Evolutionary conservation across 2,888 invertebrate genomes (phyloP), one percentile per base, ranked within the genome.

Genomic region (Cephus runcator): DNA sequence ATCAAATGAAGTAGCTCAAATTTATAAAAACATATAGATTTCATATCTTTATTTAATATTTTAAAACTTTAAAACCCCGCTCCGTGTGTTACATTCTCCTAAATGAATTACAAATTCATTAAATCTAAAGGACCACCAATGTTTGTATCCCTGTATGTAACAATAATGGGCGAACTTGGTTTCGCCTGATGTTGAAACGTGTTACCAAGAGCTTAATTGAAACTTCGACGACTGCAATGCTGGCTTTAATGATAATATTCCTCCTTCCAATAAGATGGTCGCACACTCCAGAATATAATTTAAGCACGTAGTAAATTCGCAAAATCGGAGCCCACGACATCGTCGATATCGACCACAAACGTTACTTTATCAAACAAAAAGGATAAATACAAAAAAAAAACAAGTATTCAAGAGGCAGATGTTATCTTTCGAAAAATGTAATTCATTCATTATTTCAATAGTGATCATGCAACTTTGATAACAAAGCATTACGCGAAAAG

Each of bases 111-210:
- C 40, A 15, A 40, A 15, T 40, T 40, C 23, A 23, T 56, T 56
- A 56, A 56, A 56, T 56, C 23, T 23, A 23, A 56, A 23, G 23
- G 9, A 56, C 23, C 6, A 23, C 15, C 56, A 56, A 74, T 77
- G 33, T 69, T 33, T 40, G 69, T 69, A 69, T 73, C 33, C 73
- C n/a, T 73, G 73, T 31, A 73, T 73, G 34, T 73, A 34, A 73
- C 31, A 73, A 73, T 35, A 30, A 68, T 31, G 73, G 15, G n/a
- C 77, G 35, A 36, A 36, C 77, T 56, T 56, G 56, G 56, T 23
- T 56, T 56, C 56, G 9, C 23, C 56, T 56, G 9, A 23, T 9
- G 23, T 56, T 9, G 56, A 56, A 56, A 56, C 56, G 56, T 56
- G 56, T 56, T 56, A 23, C 23, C 15, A 56, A 56, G 56, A 56